Evolutionary conservation across 2,113 vertebrate species (phyloP).

Genomic region (Silurus glanis): DNA sequence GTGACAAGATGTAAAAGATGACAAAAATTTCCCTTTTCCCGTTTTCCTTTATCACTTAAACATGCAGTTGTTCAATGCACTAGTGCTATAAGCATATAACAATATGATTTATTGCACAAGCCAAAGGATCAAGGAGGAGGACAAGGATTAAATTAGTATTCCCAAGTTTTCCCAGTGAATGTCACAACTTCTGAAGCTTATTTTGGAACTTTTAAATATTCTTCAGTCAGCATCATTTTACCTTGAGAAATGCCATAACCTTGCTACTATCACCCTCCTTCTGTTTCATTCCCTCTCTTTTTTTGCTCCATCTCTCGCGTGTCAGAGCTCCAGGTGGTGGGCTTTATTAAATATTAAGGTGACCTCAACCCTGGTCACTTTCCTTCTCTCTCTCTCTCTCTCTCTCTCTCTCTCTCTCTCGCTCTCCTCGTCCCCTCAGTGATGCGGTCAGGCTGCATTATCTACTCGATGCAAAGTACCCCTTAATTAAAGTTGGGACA

Average conservation of each 20-base stretch:
- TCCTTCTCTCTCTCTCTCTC: not conserved
- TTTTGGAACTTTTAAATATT: slow-evolving; percentile 36
- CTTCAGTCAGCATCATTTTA: slow-evolving; percentile 40
- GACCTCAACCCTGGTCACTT: slow-evolving; percentile 43
- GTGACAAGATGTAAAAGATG: no score
- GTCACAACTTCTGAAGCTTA: not conserved
- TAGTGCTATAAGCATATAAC: not conserved
- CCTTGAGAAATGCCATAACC: slow-evolving; percentile 41
- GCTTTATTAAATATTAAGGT: slow-evolving; percentile 51
- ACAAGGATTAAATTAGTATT: not conserved
- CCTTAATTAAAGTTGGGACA: slow-evolving; percentile 22
- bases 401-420: slow-evolving; percentile 14
- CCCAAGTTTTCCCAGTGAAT: not conserved
- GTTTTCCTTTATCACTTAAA: not conserved
- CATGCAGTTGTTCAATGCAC: not conserved
- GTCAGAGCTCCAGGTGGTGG: slow-evolving; percentile 47
- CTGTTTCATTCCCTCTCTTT: slow-evolving; percentile 31
- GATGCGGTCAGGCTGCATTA: slow-evolving; percentile 60
- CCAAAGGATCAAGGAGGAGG: not conserved
- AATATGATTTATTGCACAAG: not conserved
- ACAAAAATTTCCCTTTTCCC: no score
- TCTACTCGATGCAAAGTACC: slow-evolving; percentile 59
- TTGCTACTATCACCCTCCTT: slow-evolving; percentile 30
- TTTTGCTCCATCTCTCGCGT: slow-evolving; percentile 29
- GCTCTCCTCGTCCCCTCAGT: slow-evolving; percentile 47